Percentiles rank a stretch among this genome's conserved stretches.
Conservation (phyloP, 1,140 invertebrate species). For the Drosophila nasuta region DNA sequence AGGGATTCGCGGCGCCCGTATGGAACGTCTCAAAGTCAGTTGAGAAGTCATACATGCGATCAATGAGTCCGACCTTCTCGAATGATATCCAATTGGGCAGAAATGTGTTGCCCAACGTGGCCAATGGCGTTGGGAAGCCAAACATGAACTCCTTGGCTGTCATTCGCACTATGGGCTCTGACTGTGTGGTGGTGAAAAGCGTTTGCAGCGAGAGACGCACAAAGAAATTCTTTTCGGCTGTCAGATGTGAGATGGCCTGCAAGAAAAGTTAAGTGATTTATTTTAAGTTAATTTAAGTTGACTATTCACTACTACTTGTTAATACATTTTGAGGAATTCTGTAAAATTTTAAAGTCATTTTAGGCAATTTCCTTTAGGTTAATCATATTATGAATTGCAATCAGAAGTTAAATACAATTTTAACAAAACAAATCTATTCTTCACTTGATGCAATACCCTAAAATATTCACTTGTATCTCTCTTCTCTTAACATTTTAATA, state of each 20-base stretch:
- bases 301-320: no score
- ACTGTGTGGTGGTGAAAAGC: conserved; percentile 88
- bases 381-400: no score
- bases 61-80: conserved; percentile 92
- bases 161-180: conserved; percentile 90
- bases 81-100: conserved; percentile 93
- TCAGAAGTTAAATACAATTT: no score
- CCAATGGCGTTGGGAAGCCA: conserved; percentile 90
- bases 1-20: conserved; percentile 89
- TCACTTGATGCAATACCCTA: no score
- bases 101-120: conserved; percentile 91
- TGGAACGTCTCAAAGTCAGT: conserved; percentile 92
- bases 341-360: no score
- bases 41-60: conserved; percentile 94
- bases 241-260: conserved; percentile 92
- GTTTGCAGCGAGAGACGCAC: conserved; percentile 89
- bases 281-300: no score
- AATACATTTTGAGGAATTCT: no score
- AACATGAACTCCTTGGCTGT: conserved; percentile 94
- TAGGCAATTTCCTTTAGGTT: no score
- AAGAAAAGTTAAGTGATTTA: conserved; percentile 25
- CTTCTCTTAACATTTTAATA: no score
- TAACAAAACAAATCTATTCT: no score
- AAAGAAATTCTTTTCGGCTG: conserved; percentile 87
- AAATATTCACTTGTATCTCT: no score